These are phyloP conservation scores for Minunthozetes semirufus DNA, from an alignment of 2,888 invertebrate genomes.

Conservation along the genomic window DNA sequence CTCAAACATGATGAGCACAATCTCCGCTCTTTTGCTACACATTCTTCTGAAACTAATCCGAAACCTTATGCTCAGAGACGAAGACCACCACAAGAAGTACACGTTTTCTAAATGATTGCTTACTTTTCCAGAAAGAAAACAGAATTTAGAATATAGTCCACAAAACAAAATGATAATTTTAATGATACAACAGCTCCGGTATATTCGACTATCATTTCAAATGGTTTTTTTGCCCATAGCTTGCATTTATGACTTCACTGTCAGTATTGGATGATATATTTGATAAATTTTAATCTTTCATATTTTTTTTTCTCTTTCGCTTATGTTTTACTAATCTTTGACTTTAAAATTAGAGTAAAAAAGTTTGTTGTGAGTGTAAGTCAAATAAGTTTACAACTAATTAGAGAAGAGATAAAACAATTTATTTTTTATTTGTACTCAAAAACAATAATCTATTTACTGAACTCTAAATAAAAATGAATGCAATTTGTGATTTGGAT, in stretches of 20 bases:
- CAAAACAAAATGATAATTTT: conserved; percentile 11
- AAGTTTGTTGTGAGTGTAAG: not conserved
- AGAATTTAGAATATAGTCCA: not conserved
- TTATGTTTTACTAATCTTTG: not conserved
- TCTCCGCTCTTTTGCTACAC: not conserved
- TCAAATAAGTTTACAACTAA: too few relatives aligned
- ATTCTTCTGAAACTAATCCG: not conserved
- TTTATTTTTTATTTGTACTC: too few relatives aligned
- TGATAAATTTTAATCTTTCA: not conserved
- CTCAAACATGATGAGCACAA: not conserved
- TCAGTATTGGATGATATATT: conserved; percentile 13
- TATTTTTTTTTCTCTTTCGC: not conserved
- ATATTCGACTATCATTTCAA: not conserved
- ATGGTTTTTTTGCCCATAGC: not conserved
- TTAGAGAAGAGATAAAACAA: too few relatives aligned
- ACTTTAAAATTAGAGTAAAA: not conserved
- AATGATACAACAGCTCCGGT: not conserved
- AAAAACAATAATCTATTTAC: too few relatives aligned
- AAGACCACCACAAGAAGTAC: conserved; percentile 11
- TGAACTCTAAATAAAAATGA: not conserved
- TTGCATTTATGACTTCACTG: not conserved
- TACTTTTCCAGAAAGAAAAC: not conserved
- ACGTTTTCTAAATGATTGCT: conserved; percentile 16
- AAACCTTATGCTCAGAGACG: not conserved
- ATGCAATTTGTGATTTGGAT: not conserved